phyloP scores from a whole-genome alignment of 92 coral and sea anemone species.

The Palythoa grandiflora region DNA sequence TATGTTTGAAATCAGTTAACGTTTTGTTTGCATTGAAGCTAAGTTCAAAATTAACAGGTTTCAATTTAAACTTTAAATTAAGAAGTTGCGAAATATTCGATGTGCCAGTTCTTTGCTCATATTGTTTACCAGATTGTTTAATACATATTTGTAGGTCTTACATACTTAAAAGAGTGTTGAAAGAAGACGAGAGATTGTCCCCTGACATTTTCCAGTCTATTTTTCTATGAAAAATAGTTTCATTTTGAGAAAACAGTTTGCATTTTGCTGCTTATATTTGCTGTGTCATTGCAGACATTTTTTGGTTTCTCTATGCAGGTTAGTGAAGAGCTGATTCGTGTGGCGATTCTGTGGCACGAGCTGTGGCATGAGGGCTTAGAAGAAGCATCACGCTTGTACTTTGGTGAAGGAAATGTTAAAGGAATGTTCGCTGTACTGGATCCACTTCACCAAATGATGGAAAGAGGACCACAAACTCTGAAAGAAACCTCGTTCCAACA shows the following conservation, averaged over 20 bases:
- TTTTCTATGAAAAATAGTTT: no score
- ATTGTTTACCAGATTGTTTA: no score
- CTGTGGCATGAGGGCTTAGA: constrained; percentile 99
- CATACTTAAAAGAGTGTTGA: no score
- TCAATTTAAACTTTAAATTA: no score
- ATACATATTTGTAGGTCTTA: no score
- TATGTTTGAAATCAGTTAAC: no score
- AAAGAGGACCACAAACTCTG: constrained; percentile 98
- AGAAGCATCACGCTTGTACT: constrained; percentile 96
- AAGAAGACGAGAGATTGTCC: no score
- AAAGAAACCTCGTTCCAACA: constrained; percentile 97
- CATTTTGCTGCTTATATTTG: neutral
- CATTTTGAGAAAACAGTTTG: neutral
- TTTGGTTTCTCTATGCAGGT: constrained; percentile 56
- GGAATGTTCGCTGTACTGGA: constrained; percentile 97
- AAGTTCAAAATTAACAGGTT: no score
- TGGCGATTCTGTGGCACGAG: constrained; percentile 99
- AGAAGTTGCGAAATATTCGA: no score
- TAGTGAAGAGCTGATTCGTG: constrained; percentile 97
- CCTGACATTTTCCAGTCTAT: no score
- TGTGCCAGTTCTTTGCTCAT: no score
- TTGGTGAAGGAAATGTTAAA: constrained; percentile 97
- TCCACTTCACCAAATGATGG: constrained; percentile 98
- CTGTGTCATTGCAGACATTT: neutral
- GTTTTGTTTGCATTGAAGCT: no score